Percentiles rank a stretch among this genome's conserved stretches.
Evolutionary conservation across 2,797 vertebrate genomes (phyloP).

Genomic region (Tenualosa thibaudeaui): DNA sequence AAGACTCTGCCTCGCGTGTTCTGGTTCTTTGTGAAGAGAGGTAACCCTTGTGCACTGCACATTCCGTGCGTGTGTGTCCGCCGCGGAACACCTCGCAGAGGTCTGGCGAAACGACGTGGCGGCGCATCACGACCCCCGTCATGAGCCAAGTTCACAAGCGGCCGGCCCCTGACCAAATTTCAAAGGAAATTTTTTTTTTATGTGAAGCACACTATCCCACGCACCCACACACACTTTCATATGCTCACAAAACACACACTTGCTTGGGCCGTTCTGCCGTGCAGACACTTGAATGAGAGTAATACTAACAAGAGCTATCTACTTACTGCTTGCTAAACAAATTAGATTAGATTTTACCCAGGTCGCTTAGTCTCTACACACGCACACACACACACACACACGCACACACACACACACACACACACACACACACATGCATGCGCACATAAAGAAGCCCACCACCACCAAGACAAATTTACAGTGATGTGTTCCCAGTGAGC

Average conservation of each 20-base stretch:
- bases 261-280: not conserved
- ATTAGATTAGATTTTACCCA: constrained; percentile 7
- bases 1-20: constrained; percentile 37
- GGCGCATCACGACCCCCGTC: not conserved
- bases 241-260: constrained; percentile 3
- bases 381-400: constrained; percentile 21
- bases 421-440: constrained; percentile 30
- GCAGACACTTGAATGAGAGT: not conserved
- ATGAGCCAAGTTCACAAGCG: not conserved
- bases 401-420: constrained; percentile 1
- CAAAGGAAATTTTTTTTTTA: constrained; percentile 25
- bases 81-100: not conserved
- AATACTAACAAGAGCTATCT: constrained; percentile 32
- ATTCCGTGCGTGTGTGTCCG: not conserved
- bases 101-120: not conserved
- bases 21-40: not conserved
- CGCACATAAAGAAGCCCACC: constrained; percentile 12
- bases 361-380: constrained; percentile 36
- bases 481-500: constrained; percentile 35
- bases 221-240: not conserved
- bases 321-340: constrained; percentile 26
- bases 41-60: not conserved
- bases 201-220: not conserved
- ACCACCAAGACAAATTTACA: constrained; percentile 51
- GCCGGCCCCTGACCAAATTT: not conserved